Conservation (phyloP, 2,113 vertebrate genomes). For the Tragelaphus scriptus region DNA sequence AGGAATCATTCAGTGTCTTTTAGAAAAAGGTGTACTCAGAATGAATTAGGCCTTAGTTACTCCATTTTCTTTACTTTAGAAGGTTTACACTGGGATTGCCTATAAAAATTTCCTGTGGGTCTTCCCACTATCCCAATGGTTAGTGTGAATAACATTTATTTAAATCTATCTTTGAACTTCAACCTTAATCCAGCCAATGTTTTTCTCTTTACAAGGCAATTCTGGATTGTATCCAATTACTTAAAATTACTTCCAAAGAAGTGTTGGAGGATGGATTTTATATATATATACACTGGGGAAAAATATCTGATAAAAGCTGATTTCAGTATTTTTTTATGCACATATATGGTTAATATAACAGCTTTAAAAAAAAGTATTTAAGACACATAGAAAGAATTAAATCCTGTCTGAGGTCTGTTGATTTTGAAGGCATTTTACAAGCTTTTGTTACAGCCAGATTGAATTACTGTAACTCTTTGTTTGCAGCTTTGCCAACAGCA, state of each 20-base stretch:
- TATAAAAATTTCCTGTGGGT: conserved; percentile 15
- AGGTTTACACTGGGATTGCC: background rate
- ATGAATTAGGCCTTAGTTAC: background rate
- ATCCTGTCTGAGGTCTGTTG: conserved; percentile 12
- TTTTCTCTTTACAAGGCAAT: conserved; percentile 42
- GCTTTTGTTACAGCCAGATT: conserved; percentile 45
- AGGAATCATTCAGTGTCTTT: background rate
- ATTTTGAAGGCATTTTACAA: conserved; percentile 55
- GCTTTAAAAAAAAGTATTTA: background rate
- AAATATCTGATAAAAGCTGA: conserved; percentile 10
- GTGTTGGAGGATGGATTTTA: conserved; percentile 2
- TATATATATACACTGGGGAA: background rate
- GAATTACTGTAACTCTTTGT: conserved; percentile 61
- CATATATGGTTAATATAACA: background rate
- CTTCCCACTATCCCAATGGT: background rate
- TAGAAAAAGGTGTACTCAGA: background rate
- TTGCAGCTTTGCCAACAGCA: conserved; percentile 55
- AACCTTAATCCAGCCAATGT: conserved; percentile 33
- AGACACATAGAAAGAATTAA: conserved; percentile 57
- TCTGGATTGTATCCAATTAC: conserved; percentile 11
- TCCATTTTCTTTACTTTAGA: conserved; percentile 28
- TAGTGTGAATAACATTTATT: conserved; percentile 14
- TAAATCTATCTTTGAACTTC: conserved; percentile 42
- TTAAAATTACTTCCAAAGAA: conserved; percentile 57
- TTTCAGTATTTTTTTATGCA: conserved; percentile 42